Evolutionary conservation across 2,797 vertebrate species (phyloP), one percentile per base, ranked within the genome.

Genomic region (Austrolebias charrua): DNA sequence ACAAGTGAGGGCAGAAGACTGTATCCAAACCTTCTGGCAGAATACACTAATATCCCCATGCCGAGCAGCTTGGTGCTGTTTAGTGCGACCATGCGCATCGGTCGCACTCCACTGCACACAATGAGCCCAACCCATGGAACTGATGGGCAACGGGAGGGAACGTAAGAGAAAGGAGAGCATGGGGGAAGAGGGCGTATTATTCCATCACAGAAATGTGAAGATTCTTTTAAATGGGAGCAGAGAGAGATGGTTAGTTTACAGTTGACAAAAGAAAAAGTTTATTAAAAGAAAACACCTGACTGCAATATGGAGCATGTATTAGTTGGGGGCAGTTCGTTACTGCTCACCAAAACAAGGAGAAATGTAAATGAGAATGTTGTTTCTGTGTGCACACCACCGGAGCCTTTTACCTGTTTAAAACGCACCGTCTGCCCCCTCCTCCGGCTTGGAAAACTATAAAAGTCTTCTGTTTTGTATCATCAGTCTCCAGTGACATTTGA

Each of bases 1-100:
- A 89, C 86, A 91, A 89, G 82, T 69, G 78, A 82, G 87, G 83
- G 91, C 86, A 88, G 83, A 83, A 78, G 73, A 80, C 80, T 82
- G 80, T 82, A 84, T 81, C 82, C 79, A 79, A 86, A 79, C 73
- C 67, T 73, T 86, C 75, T 86, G 84, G 82, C 79, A 80, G 85
- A 79, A 82, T 83, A 89, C 86, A 85, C 86, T 82, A 84, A 90
- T 84, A 82, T 90, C 87, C 85, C 82, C 71, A 59, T 86, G 82
- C 86, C 82, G 85, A 85, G 83, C 84, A 65, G 76, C 38, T 76
- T 71, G 83, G 79, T 73, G 84, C 85, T 84, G 80, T 87, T 80
- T 76, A 80, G 84, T 60, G 86, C 84, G 52, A 82, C 86, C 84
- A 87, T 88, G 89, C 83, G 77, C 79, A 33, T 82, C 89, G 63